A percentile compares a stretch with the other conserved stretches of the same genome.
Conservation (phyloP, 2,888 invertebrate genomes). For the Athalia rosae region DNA sequence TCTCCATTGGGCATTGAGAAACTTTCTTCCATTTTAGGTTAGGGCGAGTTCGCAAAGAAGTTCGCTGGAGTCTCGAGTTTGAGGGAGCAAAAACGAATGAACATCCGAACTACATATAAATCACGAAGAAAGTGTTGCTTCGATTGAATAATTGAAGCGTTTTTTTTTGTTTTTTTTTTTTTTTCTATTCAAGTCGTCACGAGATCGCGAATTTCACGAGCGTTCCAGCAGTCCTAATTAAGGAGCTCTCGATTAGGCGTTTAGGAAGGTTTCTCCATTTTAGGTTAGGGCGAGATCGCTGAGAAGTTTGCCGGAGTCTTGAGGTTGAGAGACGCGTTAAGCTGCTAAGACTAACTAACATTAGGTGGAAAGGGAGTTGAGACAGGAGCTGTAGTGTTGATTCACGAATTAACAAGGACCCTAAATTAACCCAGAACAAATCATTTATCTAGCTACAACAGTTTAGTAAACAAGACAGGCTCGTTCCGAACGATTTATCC, state of each 20-base stretch:
- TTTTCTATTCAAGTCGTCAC: too few relatives aligned
- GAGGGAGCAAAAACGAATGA: conserved; percentile 59
- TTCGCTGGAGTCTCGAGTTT: too few relatives aligned
- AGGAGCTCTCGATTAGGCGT: conserved; percentile 60
- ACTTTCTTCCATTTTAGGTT: conserved; percentile 46
- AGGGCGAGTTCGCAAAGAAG: conserved; percentile 51
- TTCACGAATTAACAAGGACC: conserved; percentile 68
- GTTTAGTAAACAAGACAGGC: conserved; percentile 40
- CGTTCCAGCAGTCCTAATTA: conserved; percentile 73
- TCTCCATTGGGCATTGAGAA: too few relatives aligned
- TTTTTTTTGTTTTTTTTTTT: too few relatives aligned
- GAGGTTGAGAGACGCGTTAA: conserved; percentile 60
- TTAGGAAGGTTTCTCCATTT: conserved; percentile 48
- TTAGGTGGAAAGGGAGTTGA: too few relatives aligned
- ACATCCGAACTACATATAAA: too few relatives aligned
- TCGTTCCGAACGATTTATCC: conserved; percentile 28
- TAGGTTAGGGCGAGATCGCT: conserved; percentile 6
- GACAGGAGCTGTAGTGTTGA: conserved; percentile 59
- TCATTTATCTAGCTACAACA: conserved; percentile 56
- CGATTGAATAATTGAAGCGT: too few relatives aligned
- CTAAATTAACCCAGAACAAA: conserved; percentile 64
- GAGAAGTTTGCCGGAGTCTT: conserved; percentile 57
- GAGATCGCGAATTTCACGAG: conserved; percentile 68
- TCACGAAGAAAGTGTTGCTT: too few relatives aligned
- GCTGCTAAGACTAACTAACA: conserved; percentile 33